A percentile compares a stretch with the other conserved stretches of the same genome.
These are phyloP conservation scores for Zeus faber DNA, from an alignment of 2,113 vertebrate species.

Conservation along the genomic window DNA sequence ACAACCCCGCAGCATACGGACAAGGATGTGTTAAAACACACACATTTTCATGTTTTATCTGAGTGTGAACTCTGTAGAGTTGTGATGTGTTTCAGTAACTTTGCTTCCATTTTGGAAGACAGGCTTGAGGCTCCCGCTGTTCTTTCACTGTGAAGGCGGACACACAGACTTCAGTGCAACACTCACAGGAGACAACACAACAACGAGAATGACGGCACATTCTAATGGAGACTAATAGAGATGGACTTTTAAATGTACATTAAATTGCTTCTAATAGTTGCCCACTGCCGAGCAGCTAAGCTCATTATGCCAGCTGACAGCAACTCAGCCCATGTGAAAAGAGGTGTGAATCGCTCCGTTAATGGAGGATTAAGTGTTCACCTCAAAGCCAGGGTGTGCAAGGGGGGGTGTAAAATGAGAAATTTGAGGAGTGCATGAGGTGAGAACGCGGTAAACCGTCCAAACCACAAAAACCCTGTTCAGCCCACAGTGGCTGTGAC, in stretches of 20 bases:
- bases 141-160: too few species aligned
- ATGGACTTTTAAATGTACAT: slow-evolving; percentile 36
- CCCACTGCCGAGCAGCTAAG: slow-evolving; percentile 48
- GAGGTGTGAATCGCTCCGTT: slow-evolving; percentile 56
- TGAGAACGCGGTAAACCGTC: slow-evolving; percentile 31
- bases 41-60: too few species aligned
- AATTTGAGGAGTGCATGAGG: slow-evolving; percentile 44
- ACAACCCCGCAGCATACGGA: neutral
- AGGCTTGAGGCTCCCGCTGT: too few species aligned
- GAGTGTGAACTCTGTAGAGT: too few species aligned
- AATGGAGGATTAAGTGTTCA: slow-evolving; percentile 52
- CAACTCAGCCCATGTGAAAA: slow-evolving; percentile 37
- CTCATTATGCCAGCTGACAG: slow-evolving; percentile 53
- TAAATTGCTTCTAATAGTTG: slow-evolving; percentile 40
- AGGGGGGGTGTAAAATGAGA: slow-evolving; percentile 33
- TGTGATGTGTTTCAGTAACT: too few species aligned
- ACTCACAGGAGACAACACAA: too few species aligned
- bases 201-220: too few species aligned
- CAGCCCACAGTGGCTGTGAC: slow-evolving; percentile 21
- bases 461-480: slow-evolving; percentile 35
- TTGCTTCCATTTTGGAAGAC: too few species aligned
- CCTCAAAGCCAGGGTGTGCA: slow-evolving; percentile 45
- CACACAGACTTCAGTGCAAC: too few species aligned
- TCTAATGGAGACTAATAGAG: slow-evolving; percentile 27
- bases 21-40: slow-evolving; percentile 3